Conservation (phyloP, 2,113 vertebrate genomes). For the Empidonax traillii region DNA sequence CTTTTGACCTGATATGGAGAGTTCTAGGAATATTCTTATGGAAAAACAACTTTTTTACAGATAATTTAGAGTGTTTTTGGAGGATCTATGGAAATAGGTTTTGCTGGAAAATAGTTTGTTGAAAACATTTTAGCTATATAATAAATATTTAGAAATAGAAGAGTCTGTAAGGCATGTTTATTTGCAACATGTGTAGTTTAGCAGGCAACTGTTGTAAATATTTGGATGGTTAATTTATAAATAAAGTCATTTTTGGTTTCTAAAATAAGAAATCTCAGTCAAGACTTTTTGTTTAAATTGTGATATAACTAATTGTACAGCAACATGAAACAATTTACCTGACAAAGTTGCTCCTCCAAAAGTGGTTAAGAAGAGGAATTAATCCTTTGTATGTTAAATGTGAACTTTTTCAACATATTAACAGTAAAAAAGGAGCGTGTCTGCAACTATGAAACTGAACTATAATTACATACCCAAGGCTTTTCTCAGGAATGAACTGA, state of each 20-base stretch:
- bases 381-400: not conserved
- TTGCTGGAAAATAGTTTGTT: not conserved
- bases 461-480: not conserved
- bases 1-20: not conserved
- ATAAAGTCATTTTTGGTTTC: conserved; percentile 1
- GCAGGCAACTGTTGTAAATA: not conserved
- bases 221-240: conserved; percentile 4
- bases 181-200: not conserved
- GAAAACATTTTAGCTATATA: not conserved
- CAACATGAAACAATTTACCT: not conserved
- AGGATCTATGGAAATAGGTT: not conserved
- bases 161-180: not conserved
- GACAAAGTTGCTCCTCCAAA: not conserved
- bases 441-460: not conserved
- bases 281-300: not conserved
- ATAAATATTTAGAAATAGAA: conserved; percentile 15
- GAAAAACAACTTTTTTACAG: not conserved
- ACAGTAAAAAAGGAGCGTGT: not conserved
- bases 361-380: not conserved
- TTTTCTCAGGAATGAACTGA: not conserved
- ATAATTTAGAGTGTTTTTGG: not conserved
- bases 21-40: not conserved
- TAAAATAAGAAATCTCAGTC: not conserved
- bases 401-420: not conserved
- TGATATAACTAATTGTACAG: not conserved